phyloP scores from a whole-genome alignment of 2,113 vertebrate species.

The Corythoichthys intestinalis region DNA sequence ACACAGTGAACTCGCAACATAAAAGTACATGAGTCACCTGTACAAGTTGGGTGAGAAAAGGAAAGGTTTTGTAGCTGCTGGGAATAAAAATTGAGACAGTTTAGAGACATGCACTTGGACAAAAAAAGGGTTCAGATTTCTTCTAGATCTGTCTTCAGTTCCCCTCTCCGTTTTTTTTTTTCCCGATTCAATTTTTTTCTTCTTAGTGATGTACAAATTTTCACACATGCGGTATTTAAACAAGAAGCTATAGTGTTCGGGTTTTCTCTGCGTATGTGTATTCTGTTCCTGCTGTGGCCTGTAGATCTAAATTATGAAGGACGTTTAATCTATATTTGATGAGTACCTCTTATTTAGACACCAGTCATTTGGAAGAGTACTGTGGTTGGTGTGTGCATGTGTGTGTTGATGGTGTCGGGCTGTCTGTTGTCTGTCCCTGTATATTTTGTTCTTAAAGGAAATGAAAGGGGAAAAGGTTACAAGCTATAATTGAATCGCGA shows the following conservation, averaged over 20 bases:
- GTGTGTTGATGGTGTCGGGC: not conserved
- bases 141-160: not conserved
- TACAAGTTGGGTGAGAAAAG: not conserved
- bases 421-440: constrained; percentile 6
- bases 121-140: not conserved
- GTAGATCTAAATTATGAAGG: constrained; percentile 55
- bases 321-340: constrained; percentile 58
- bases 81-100: not conserved
- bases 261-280: constrained; percentile 17
- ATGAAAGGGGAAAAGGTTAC: not conserved
- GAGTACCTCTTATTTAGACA: constrained; percentile 42
- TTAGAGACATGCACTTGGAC: not conserved
- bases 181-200: constrained; percentile 20
- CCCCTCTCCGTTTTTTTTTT: constrained; percentile 1
- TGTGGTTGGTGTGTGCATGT: constrained; percentile 3
- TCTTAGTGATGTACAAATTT: constrained; percentile 9
- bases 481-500: constrained; percentile 8
- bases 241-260: constrained; percentile 1
- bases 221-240: not conserved
- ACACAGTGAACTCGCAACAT: not conserved
- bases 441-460: constrained; percentile 7
- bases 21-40: not conserved
- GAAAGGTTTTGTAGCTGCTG: not conserved
- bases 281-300: constrained; percentile 26
- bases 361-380: constrained; percentile 31